These are phyloP conservation scores for Orchestia grillus DNA, from an alignment of 1,140 invertebrate genomes.

Conservation along the genomic window DNA sequence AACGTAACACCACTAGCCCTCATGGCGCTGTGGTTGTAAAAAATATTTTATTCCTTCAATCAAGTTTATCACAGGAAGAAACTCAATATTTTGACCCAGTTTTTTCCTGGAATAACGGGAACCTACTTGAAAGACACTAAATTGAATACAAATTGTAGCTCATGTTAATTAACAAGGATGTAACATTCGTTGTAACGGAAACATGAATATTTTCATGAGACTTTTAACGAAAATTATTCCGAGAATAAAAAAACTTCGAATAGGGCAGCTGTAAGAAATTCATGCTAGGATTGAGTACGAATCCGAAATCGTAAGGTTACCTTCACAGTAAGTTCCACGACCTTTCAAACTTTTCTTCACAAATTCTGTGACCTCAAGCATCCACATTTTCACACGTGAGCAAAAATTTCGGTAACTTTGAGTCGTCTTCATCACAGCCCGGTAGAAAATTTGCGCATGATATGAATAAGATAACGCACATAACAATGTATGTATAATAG, in stretches of 20 bases:
- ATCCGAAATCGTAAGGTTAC: neutral
- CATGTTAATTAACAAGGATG: neutral
- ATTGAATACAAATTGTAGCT: neutral
- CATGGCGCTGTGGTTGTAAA: neutral
- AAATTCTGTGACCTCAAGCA: neutral
- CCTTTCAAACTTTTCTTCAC: neutral
- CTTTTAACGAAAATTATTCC: neutral
- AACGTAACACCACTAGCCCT: neutral
- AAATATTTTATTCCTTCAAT: neutral
- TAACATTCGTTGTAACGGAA: neutral
- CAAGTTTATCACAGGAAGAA: neutral
- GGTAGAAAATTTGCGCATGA: neutral
- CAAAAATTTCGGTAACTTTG: neutral
- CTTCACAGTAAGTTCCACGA: neutral
- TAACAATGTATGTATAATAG: no score
- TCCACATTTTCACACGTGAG: neutral
- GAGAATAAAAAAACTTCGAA: neutral
- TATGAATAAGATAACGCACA: neutral
- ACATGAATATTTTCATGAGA: neutral
- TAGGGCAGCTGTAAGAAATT: neutral
- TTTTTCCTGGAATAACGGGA: neutral
- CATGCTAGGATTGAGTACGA: neutral
- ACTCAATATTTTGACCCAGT: neutral
- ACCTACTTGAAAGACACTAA: neutral
- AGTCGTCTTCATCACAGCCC: neutral